phyloP scores from a whole-genome alignment of 2,113 vertebrate species.

The Macquaria australasica region DNA sequence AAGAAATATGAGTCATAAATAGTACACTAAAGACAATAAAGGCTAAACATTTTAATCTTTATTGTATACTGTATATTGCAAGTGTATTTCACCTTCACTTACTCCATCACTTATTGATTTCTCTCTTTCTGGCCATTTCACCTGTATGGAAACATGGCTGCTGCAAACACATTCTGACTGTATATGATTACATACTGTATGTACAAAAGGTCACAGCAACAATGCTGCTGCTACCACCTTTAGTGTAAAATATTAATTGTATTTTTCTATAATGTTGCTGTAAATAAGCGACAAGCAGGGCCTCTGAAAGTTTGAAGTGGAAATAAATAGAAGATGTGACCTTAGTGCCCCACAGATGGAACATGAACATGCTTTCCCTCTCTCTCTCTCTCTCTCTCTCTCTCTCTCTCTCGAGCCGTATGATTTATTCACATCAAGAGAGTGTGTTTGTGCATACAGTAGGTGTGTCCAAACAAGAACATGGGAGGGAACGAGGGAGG shows the following conservation, averaged over 20 bases:
- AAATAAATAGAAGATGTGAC: slow-evolving; percentile 53
- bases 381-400: background rate
- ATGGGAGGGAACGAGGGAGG: background rate
- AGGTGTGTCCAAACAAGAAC: slow-evolving; percentile 42
- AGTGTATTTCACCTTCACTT: background rate
- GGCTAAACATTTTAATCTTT: slow-evolving; percentile 6
- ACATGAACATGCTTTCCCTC: slow-evolving; percentile 47
- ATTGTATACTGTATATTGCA: background rate
- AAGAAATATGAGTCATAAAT: background rate
- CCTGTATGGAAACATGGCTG: slow-evolving; percentile 22
- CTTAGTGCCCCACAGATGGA: slow-evolving; percentile 41
- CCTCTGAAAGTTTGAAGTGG: background rate
- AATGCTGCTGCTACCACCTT: slow-evolving; percentile 16
- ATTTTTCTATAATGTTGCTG: slow-evolving; percentile 34
- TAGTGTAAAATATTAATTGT: slow-evolving; percentile 50
- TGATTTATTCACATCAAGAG: slow-evolving; percentile 68
- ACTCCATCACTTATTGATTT: slow-evolving; percentile 39
- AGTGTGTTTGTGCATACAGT: slow-evolving; percentile 30
- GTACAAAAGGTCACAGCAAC: slow-evolving; percentile 12
- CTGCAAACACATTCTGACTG: slow-evolving; percentile 5
- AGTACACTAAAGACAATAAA: background rate
- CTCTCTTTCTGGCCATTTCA: background rate
- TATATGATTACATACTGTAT: slow-evolving; percentile 6
- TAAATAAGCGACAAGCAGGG: slow-evolving; percentile 23
- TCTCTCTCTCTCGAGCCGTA: background rate